These are phyloP conservation scores for Invenusta paracnida DNA, from an alignment of 2,888 invertebrate species.

Conservation along the genomic window DNA sequence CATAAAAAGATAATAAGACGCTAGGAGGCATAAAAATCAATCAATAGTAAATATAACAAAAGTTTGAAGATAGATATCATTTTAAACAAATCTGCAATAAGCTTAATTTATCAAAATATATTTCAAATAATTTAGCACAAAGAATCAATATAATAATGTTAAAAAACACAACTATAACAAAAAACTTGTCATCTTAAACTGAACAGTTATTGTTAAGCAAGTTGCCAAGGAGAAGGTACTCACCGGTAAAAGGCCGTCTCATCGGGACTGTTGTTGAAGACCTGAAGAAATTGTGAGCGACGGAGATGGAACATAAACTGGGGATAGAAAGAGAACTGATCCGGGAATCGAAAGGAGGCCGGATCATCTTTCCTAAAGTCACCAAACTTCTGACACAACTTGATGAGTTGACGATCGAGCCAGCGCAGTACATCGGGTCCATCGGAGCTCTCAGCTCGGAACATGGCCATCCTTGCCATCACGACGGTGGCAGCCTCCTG, in stretches of 20 bases:
- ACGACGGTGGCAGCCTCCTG: constrained; percentile 95
- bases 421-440: constrained; percentile 90
- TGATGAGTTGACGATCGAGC: constrained; percentile 94
- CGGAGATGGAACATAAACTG: constrained; percentile 99
- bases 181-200: not conserved
- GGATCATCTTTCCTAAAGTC: constrained; percentile 96
- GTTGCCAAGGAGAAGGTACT: constrained; percentile 18
- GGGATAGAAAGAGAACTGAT: constrained; percentile 94
- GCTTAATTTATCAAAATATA: too few relatives aligned
- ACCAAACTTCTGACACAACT: constrained; percentile 98
- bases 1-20: too few relatives aligned
- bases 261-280: constrained; percentile 98
- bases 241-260: constrained; percentile 95
- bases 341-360: constrained; percentile 85
- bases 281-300: constrained; percentile 94
- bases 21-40: too few relatives aligned
- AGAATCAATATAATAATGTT: too few relatives aligned
- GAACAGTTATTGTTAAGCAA: not conserved
- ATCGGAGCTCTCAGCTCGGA: constrained; percentile 80
- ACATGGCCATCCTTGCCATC: constrained; percentile 92
- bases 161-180: not conserved
- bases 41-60: too few relatives aligned
- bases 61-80: too few relatives aligned
- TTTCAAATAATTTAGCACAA: too few relatives aligned
- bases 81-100: too few relatives aligned